These are phyloP conservation scores for Epistrophe grossulariae DNA, from an alignment of 2,888 invertebrate genomes.

Conservation along the genomic window DNA sequence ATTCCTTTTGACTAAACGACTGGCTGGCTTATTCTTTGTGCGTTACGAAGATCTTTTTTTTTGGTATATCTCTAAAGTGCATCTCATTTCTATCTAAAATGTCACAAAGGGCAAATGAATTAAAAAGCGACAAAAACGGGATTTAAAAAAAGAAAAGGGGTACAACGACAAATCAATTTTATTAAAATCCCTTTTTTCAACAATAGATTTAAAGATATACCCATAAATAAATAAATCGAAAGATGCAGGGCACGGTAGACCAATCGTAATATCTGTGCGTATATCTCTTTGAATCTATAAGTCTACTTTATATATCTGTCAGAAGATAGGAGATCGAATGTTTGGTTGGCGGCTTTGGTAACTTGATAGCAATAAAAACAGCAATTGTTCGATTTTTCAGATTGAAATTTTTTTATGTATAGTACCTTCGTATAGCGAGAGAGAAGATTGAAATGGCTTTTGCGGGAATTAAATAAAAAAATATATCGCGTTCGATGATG, in stretches of 20 bases:
- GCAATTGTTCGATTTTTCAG: conserved; percentile 55
- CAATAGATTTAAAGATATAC: conserved; percentile 9
- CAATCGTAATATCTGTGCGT: conserved; percentile 4
- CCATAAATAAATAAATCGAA: neutral
- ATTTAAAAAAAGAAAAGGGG: conserved; percentile 1
- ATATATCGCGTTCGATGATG: conserved; percentile 31
- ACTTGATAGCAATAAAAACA: conserved; percentile 73
- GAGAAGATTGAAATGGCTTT: conserved; percentile 1
- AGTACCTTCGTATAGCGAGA: neutral
- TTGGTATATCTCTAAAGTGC: conserved; percentile 47
- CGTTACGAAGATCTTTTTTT: conserved; percentile 23
- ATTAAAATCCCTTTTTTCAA: conserved; percentile 55
- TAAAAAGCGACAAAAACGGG: conserved; percentile 28
- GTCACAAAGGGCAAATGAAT: conserved; percentile 60
- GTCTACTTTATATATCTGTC: conserved; percentile 50
- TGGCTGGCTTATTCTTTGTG: conserved; percentile 19
- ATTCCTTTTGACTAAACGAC: conserved; percentile 12
- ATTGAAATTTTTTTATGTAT: conserved; percentile 45
- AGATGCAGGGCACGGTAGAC: neutral
- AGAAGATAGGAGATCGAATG: neutral
- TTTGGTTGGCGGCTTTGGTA: conserved; percentile 42
- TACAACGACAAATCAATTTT: conserved; percentile 68
- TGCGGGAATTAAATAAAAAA: neutral
- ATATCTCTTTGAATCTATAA: conserved; percentile 34
- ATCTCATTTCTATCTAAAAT: conserved; percentile 51